These are phyloP conservation scores for Monarcha castaneiventris DNA, from an alignment of 2,113 vertebrate species.

Conservation along the genomic window DNA sequence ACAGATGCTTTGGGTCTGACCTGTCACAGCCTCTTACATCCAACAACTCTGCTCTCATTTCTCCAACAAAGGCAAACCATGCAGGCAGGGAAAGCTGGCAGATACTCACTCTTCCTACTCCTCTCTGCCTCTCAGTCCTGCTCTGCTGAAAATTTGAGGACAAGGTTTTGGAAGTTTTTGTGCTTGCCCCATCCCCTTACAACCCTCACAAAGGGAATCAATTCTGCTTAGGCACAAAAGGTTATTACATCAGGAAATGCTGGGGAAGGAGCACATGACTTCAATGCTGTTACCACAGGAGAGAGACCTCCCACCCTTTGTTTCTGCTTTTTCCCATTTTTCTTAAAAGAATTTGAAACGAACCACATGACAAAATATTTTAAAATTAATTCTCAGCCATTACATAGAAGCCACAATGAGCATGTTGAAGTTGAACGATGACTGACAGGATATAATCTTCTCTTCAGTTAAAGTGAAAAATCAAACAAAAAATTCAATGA, in stretches of 20 bases:
- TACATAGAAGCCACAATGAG: background rate
- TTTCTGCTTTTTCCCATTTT: background rate
- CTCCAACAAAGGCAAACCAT: background rate
- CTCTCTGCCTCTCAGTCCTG: fast-evolving
- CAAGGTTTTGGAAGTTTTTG: background rate
- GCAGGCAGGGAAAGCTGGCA: background rate
- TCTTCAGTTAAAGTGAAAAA: background rate
- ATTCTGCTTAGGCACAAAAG: background rate
- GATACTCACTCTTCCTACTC: background rate
- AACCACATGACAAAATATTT: background rate
- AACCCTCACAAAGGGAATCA: background rate
- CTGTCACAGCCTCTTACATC: background rate
- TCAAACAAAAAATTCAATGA: background rate
- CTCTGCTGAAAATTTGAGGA: background rate
- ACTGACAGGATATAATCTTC: background rate
- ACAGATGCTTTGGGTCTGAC: background rate
- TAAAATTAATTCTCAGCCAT: background rate
- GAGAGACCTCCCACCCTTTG: background rate
- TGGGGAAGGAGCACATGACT: background rate
- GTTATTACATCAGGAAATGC: background rate
- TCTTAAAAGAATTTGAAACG: background rate
- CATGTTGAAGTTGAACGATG: fast-evolving
- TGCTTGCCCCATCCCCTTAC: background rate
- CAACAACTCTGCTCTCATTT: background rate
- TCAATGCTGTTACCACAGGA: background rate